Base-by-base conservation (phyloP, 2,113 vertebrate genomes). In the Asarcornis scutulata region DNA sequence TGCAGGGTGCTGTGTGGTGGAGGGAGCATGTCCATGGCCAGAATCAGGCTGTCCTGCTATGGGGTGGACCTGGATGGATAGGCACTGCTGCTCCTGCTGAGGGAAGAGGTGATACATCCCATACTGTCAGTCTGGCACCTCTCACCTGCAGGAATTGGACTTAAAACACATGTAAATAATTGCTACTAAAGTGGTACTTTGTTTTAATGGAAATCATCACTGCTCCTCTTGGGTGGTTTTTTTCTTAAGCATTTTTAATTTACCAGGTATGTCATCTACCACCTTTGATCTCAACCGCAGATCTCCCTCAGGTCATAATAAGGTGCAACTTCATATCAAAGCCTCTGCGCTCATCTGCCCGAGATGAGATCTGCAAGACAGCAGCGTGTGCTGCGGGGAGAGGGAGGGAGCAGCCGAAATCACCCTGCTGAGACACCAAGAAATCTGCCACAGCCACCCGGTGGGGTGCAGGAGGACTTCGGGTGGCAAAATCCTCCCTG, bases 211-310 rank as follows among this genome's bases (percentile, higher is more conserved):
- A 77, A 88, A 88, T 62, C 4, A 4, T 9, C 1, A 0, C 63
- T 68, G 25, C 55, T 93, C 38, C 59, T 93, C 71, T 34, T 77
- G 86, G 75, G 46, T 79, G 91, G 2, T 73, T 64, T 34, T 38
- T 56, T 48, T 36, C 71, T 32, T n/a, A 48, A 67, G 58, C 1
- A 2, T 59, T 79, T 59, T 63, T 38, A 55, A 53, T 79, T 79
- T 72, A 82, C 80, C 38, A 34, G 67, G 36, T 83, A 55, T 88
- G 76, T 29, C 67, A 55, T 90, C 58, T 42, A 4, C 36, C 22
- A 16, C n/a, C 76, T 94, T 86, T 90, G 69, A 91, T 88, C 86
- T 90, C 81, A 42, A 63, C 66, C 79, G 40, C 42, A 53, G 44
- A 29, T 34, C 76, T 79, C 71, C 71, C 56, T 9, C 27, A 14